Evolutionary conservation across 2,797 vertebrate genomes (phyloP).

Genomic region (Danio tinwini): DNA sequence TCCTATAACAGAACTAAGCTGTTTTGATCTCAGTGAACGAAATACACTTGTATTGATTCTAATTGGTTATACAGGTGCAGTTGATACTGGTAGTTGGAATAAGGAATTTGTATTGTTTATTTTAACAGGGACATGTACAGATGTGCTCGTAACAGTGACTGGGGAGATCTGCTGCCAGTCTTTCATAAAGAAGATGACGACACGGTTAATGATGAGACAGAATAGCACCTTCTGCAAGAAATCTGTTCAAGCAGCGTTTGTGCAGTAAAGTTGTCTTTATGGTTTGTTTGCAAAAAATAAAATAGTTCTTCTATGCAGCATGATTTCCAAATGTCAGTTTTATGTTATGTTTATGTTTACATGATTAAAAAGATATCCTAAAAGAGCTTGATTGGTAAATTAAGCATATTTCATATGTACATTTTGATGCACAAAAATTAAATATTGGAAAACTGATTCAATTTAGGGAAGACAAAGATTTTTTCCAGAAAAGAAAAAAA

Average conservation of each 20-base stretch:
- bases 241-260: conserved; percentile 9
- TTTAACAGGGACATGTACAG: conserved; percentile 82
- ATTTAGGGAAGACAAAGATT: too few relatives aligned
- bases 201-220: neutral
- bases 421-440: too few relatives aligned
- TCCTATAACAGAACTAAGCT: neutral
- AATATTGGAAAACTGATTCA: too few relatives aligned
- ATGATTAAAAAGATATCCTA: too few relatives aligned
- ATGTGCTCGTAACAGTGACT: conserved; percentile 84
- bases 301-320: neutral
- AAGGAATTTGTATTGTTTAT: conserved; percentile 4
- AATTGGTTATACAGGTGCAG: neutral
- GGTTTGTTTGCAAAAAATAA: conserved; percentile 1
- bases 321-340: neutral
- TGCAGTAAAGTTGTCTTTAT: neutral
- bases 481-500: too few relatives aligned
- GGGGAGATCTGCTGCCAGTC: conserved; percentile 84
- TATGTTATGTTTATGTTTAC: too few relatives aligned
- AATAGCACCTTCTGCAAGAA: neutral
- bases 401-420: too few relatives aligned
- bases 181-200: conserved; percentile 30
- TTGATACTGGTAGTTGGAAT: neutral
- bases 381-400: too few relatives aligned
- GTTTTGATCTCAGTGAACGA: neutral
- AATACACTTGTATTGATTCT: neutral